A percentile compares a stretch with the other conserved stretches of the same genome.
These are phyloP conservation scores for Cinara cedri DNA, from an alignment of 2,888 invertebrate species.

Conservation along the genomic window DNA sequence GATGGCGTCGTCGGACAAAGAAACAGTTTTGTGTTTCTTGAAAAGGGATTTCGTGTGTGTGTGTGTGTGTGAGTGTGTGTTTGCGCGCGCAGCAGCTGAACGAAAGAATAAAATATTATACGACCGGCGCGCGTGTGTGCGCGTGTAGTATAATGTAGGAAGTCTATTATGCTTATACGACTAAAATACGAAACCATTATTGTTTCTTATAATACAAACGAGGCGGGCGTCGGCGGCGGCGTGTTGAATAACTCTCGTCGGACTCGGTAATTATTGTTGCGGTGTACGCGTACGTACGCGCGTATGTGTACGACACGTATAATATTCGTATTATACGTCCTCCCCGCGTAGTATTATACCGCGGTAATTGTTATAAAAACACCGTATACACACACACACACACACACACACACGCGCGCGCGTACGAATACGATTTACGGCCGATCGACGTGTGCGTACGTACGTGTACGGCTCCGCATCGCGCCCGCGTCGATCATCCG, in stretches of 20 bases:
- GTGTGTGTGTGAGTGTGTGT: background rate
- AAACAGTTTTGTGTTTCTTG: constrained; percentile 39
- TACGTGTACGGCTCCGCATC: too few species aligned
- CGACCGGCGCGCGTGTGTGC: constrained; percentile 3
- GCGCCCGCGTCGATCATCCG: too few species aligned
- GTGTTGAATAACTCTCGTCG: constrained; percentile 37
- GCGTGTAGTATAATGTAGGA: background rate
- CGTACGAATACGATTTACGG: too few species aligned
- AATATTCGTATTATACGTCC: too few species aligned
- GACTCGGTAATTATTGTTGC: constrained; percentile 11
- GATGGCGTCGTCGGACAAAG: constrained; percentile 54
- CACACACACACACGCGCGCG: too few species aligned
- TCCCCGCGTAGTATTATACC: background rate
- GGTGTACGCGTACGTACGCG: background rate
- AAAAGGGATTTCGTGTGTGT: constrained; percentile 44
- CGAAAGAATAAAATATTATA: constrained; percentile 14
- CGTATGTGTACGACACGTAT: background rate
- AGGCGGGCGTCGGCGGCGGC: background rate
- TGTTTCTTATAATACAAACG: constrained; percentile 17
- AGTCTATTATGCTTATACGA: constrained; percentile 34
- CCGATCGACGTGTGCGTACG: too few species aligned
- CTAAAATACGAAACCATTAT: constrained; percentile 45
- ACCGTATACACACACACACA: too few species aligned
- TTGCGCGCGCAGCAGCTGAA: constrained; percentile 46
- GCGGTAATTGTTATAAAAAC: background rate